Base-by-base conservation (phyloP, 2,113 vertebrate genomes). In the Sylvietta virens region DNA sequence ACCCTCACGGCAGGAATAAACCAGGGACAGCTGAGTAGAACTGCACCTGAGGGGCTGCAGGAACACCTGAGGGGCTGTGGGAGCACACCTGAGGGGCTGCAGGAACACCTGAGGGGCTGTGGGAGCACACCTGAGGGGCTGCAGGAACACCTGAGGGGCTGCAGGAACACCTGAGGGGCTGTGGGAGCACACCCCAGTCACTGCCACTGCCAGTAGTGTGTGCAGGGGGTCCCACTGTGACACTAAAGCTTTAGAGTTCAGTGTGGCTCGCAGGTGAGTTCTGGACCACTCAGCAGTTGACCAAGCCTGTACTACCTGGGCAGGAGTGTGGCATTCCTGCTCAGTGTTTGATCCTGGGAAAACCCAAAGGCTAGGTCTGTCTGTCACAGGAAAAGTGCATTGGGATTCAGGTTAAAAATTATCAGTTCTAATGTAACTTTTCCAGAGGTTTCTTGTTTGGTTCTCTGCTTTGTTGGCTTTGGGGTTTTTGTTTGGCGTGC, bases 181-280 rank as follows among this genome's bases (percentile, higher is more conserved):
- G 58, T 40, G 35, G 56, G n/a, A 61, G 44, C 51, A 45, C 23
- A 56, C 4, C 18, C 31, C 66, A 40, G 47, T 28, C 50, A 44
- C n/a, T 24, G 62, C 24, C 40, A 31, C 35, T 51, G 67, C 30
- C 73, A 61, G 10, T 1, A 15, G 62, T 11, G 60, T 33, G 48
- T 53, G 15, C 37, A 50, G 57, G 28, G 39, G n/a, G 24, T 51
- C 31, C 45, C 19, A 2, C 22, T 47, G 19, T 60, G 47, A 27
- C 74, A 33, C 17, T 24, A 4, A 71, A 40, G 9, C 60, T 44
- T 50, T 5, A 14, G 45, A 26, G 56, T 15, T 39, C 21, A 22
- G 12, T 3, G 3, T 3, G 2, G 69, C 21, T 40, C 1, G 2
- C 15, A 4, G 37, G 11, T 14, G 56, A 45, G 40, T 24, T 54